Percentiles rank a stretch among this genome's conserved stretches.
Evolutionary conservation across 2,797 vertebrate species (phyloP).

Genomic region (Arremon aurantiirostris): DNA sequence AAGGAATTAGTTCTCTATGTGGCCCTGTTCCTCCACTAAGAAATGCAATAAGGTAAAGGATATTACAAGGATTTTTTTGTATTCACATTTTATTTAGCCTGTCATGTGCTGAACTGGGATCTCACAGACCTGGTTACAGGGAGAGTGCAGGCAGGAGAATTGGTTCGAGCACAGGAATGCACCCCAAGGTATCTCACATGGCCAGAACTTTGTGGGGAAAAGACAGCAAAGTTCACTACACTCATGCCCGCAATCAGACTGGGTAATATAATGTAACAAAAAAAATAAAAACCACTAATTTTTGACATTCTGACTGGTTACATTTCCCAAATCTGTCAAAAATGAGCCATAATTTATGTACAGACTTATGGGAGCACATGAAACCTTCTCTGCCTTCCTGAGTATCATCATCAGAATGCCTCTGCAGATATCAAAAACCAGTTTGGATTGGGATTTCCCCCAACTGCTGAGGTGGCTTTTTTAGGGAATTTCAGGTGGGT

Average conservation of each 20-base stretch:
- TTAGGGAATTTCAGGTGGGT: fast-evolving
- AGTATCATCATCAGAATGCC: not conserved
- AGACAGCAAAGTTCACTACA: not conserved
- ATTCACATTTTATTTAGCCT: not conserved
- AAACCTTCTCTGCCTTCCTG: not conserved
- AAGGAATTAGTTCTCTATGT: not conserved
- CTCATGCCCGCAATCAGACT: fast-evolving
- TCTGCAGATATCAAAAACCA: not conserved
- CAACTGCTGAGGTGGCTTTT: fast-evolving
- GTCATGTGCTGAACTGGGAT: not conserved
- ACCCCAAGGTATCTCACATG: not conserved
- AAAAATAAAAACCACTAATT: not conserved
- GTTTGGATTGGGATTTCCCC: not conserved
- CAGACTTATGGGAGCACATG: not conserved
- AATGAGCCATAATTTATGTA: not conserved
- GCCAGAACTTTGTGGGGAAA: not conserved
- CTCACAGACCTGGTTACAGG: not conserved
- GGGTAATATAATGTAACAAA: not conserved
- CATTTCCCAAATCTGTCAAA: not conserved
- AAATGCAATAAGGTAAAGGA: not conserved
- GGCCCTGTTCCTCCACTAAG: not conserved
- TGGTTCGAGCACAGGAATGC: not conserved
- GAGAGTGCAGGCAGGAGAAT: not conserved
- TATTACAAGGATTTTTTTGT: not conserved
- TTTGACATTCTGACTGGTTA: not conserved